Evolutionary conservation across 2,797 vertebrate genomes (phyloP).

Genomic region (Pangasius mekongensis): DNA sequence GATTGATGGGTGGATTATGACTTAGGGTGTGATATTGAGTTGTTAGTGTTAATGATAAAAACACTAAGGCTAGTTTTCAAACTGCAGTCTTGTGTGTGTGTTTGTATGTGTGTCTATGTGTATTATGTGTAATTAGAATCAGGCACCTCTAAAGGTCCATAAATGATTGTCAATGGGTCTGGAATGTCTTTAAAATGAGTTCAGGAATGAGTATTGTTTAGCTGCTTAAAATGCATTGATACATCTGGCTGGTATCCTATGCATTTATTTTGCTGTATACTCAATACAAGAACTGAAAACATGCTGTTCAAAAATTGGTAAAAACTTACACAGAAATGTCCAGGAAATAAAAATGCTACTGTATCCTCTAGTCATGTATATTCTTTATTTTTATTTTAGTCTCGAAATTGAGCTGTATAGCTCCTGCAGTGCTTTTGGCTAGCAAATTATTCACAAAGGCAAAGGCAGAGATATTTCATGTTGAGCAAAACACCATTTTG

Average conservation of each 20-base stretch:
- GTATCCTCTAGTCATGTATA: neutral
- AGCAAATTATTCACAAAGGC: neutral
- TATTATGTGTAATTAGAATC: neutral
- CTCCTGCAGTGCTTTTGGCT: neutral
- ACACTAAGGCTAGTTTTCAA: neutral
- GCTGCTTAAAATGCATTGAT: neutral
- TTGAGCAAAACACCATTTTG: neutral
- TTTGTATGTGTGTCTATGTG: neutral
- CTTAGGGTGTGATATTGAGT: neutral
- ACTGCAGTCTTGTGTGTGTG: neutral
- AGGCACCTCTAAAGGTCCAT: neutral
- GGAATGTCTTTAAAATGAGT: neutral
- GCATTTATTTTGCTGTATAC: neutral
- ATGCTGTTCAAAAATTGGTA: neutral
- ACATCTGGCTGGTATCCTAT: neutral
- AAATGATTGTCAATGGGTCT: neutral
- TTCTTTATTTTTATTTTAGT: neutral
- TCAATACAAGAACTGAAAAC: neutral
- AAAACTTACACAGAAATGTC: neutral
- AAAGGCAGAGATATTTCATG: neutral
- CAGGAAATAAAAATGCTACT: neutral
- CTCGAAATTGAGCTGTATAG: neutral
- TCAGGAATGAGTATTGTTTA: neutral
- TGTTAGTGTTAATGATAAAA: neutral
- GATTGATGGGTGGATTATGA: neutral